phyloP scores from a whole-genome alignment of 64 coral and sea anemone genomes.

The Dendronephthya gigantea region DNA sequence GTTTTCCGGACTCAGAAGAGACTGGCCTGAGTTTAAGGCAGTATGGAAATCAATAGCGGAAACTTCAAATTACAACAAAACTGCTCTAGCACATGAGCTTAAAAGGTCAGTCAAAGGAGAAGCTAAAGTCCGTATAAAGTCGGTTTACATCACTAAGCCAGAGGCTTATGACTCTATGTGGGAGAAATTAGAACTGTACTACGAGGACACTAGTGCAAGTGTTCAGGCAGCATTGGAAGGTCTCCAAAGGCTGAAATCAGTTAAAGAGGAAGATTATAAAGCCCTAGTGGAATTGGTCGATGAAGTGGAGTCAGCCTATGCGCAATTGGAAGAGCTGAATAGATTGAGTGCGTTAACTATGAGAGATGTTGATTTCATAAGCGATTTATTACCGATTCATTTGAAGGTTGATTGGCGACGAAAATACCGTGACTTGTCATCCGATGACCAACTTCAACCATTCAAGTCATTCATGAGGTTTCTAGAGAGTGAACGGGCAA shows the following conservation, averaged over 20 bases:
- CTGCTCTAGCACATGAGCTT: conserved; percentile 8
- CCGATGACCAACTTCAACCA: conserved; percentile 5
- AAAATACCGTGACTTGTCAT: conserved; percentile 13
- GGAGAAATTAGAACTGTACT: conserved; percentile 26
- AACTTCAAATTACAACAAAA: not conserved
- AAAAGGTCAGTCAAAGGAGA: conserved; percentile 19
- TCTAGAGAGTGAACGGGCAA: conserved; percentile 13
- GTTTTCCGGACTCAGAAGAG: conserved; percentile 15
- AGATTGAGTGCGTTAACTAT: conserved; percentile 8
- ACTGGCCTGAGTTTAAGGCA: conserved; percentile 5
- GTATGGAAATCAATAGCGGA: conserved; percentile 12
- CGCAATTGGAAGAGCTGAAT: conserved; percentile 23
- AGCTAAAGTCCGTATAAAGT: not conserved
- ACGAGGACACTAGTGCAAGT: conserved; percentile 26
- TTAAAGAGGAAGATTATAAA: conserved; percentile 18
- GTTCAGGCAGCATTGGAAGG: conserved; percentile 28
- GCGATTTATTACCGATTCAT: conserved; percentile 1
- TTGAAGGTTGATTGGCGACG: conserved; percentile 10
- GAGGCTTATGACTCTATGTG: conserved; percentile 30
- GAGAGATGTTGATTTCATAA: conserved; percentile 16
- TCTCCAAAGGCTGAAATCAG: conserved; percentile 25
- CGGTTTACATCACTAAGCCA: conserved; percentile 1
- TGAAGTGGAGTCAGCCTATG: conserved; percentile 25
- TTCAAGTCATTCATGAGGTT: conserved; percentile 20
- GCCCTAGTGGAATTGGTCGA: not conserved